Evolutionary conservation across 2,113 vertebrate genomes (phyloP), one percentile per base, ranked within the genome.

Genomic region (Myiozetetes cayanensis): DNA sequence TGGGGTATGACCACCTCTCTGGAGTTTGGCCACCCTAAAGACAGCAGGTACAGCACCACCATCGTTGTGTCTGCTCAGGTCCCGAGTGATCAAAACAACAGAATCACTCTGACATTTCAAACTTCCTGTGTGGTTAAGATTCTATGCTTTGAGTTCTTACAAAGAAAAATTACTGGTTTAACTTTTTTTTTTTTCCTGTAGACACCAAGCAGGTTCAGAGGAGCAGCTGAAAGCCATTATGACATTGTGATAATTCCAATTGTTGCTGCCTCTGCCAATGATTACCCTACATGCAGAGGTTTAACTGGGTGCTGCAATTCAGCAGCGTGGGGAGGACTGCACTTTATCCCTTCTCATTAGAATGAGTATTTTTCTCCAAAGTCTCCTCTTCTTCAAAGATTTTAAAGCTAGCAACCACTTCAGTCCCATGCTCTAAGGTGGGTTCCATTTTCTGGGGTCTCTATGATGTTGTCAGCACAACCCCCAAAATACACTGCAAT

Each of bases 311-410:
- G 22, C 4, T 47, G 46, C 2, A 71, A 46, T 14, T 28, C 78
- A 63, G 77, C 3, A 10, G 55, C 0, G 0, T 8, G 52, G 67
- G 28, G 14, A 72, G 27, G 14, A 19, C 12, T 55, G 47, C 28
- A 53, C 5, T 4, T 35, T 33, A 17, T 5, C 4, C 1, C 1
- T 47, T 25, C 47, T 78, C 24, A 3, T 47, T 14, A 18, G 5
- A 77, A 59, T 3, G 5, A 47, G 13, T 10, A 15, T n/a, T 75
- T 84, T 17, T 0, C 10, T 17, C 68, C 3, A 6, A 24, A 52
- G 24, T 35, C 8, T 46, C 23, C 35, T 75, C 23, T 50, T 13
- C 33, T 35, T 52, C 2, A 7, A 73, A 52, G 41, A 52, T 35
- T 66, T 90, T 49, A 19, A 90, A 88, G n/a, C 33, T 10, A 41